phyloP scores from a whole-genome alignment of 2,113 vertebrate genomes.

The Strix aluco region DNA sequence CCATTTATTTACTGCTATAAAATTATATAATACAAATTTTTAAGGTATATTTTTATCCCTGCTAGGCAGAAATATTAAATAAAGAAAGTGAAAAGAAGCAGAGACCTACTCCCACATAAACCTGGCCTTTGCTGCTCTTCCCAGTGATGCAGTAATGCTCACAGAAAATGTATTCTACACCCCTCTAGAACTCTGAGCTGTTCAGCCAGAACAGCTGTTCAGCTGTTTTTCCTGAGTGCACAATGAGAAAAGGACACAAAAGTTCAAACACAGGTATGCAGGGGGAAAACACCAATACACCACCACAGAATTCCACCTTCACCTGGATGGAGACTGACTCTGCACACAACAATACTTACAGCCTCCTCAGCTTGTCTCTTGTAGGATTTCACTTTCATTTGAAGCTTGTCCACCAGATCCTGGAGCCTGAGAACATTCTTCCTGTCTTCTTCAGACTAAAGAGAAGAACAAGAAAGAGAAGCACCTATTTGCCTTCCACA shows the following conservation, averaged over 20 bases:
- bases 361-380: constrained; percentile 92
- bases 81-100: background rate
- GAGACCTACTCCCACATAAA: background rate
- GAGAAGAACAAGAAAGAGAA: background rate
- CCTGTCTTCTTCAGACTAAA: constrained; percentile 83
- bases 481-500: background rate
- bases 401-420: constrained; percentile 83
- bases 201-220: background rate
- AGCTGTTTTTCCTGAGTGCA: background rate
- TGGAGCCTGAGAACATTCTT: constrained; percentile 82
- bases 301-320: background rate
- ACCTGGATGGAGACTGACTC: background rate
- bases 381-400: constrained; percentile 90
- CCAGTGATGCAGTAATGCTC: background rate
- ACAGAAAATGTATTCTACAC: background rate
- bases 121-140: background rate
- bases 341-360: constrained; percentile 73
- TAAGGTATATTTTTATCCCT: background rate
- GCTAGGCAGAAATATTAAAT: background rate
- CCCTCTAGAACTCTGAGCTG: background rate
- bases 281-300: background rate
- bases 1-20: background rate
- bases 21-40: background rate
- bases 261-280: background rate
- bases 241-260: background rate